Percentiles rank a stretch among this genome's conserved stretches.
Evolutionary conservation across 1,140 invertebrate genomes (phyloP).

Genomic region (Drosophila pectinifera): DNA sequence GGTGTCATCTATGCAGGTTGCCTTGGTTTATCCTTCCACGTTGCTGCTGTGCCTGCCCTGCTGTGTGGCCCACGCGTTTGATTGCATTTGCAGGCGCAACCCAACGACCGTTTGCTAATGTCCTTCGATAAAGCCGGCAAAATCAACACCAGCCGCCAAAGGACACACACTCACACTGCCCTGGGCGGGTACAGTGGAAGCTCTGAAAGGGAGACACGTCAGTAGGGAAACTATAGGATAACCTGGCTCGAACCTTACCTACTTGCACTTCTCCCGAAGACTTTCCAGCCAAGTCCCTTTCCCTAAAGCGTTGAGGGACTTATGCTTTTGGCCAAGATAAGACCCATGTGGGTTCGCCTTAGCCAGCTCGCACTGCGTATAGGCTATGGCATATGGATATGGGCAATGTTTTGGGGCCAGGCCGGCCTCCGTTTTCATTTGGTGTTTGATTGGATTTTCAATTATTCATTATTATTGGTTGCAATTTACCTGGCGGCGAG

Average conservation of each 20-base stretch:
- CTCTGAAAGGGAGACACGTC: fast-evolving
- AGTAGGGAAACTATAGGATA: no score
- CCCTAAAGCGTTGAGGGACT: no score
- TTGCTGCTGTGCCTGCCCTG: conserved; percentile 6
- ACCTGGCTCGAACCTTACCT: no score
- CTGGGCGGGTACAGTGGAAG: neutral
- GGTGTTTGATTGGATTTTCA: conserved; percentile 85
- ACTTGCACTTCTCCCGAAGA: no score
- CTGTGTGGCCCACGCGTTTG: conserved; percentile 63
- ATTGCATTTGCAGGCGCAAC: conserved; percentile 79
- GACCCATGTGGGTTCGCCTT: no score
- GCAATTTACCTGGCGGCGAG: conserved; percentile 77
- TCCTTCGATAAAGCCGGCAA: conserved; percentile 82
- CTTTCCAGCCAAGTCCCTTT: no score
- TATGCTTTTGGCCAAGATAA: no score
- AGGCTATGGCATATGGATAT: conserved; percentile 32
- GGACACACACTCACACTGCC: conserved; percentile 37
- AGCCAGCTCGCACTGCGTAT: neutral
- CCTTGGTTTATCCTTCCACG: conserved; percentile 63
- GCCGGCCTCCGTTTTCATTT: conserved; percentile 77
- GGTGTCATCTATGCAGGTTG: conserved; percentile 84
- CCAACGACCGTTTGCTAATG: conserved; percentile 81
- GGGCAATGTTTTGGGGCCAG: conserved; percentile 31
- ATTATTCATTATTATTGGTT: conserved; percentile 85
- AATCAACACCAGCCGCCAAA: conserved; percentile 72